These are phyloP conservation scores for Furnarius figulus DNA, from an alignment of 2,113 vertebrate species.

Conservation along the genomic window DNA sequence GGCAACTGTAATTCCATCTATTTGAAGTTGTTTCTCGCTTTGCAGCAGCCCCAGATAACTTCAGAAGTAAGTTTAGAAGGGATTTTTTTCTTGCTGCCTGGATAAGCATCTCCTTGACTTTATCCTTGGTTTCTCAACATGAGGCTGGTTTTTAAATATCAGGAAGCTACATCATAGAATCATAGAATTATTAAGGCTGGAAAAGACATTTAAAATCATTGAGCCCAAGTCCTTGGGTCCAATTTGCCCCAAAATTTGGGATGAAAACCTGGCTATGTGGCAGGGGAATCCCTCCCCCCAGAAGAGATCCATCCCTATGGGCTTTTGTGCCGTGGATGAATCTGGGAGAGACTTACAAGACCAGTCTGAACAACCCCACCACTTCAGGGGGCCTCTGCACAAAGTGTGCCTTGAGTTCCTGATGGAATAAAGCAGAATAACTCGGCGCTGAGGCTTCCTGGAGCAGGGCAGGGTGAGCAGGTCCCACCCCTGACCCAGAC, in stretches of 20 bases:
- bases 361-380: not conserved
- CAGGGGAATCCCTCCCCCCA: not conserved
- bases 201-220: not conserved
- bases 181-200: not conserved
- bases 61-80: not conserved
- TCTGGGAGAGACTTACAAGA: not conserved
- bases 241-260: not conserved
- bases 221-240: not conserved
- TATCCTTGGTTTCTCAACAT: not conserved
- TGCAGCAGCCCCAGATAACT: constrained; percentile 11
- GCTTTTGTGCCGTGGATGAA: not conserved
- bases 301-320: not conserved
- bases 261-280: not conserved
- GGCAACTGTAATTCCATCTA: not conserved
- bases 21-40: constrained; percentile 20
- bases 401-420: not conserved
- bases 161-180: not conserved
- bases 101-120: constrained; percentile 4
- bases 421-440: not conserved
- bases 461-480: not conserved
- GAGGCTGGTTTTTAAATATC: not conserved
- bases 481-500: not conserved
- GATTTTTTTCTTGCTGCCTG: constrained; percentile 16
- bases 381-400: not conserved
- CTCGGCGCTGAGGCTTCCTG: not conserved